Percentiles rank a stretch among this genome's conserved stretches.
These are phyloP conservation scores for Agrypnus murinus DNA, from an alignment of 2,888 invertebrate genomes.

Conservation along the genomic window DNA sequence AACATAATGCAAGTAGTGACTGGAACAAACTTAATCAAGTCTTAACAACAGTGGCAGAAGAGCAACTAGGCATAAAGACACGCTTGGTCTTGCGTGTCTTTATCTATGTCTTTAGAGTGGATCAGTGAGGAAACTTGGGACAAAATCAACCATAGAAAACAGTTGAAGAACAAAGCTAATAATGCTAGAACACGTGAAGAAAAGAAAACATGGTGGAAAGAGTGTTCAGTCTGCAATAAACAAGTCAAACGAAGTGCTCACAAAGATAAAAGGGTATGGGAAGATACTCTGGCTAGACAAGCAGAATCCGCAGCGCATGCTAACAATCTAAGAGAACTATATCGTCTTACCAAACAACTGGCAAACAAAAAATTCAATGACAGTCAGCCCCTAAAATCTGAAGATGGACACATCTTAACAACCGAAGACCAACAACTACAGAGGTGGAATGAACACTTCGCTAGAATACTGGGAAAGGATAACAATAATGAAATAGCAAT, in stretches of 20 bases:
- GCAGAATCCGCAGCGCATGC: neutral
- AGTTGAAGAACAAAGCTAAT: neutral
- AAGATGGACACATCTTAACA: constrained; percentile 3
- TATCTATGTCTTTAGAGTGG: too few relatives aligned
- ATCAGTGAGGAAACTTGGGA: too few relatives aligned
- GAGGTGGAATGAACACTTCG: neutral
- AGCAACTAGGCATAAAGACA: neutral
- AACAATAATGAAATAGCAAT: neutral
- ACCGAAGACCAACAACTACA: neutral
- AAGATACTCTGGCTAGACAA: constrained; percentile 4
- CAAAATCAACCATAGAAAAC: neutral
- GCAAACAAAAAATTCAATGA: neutral
- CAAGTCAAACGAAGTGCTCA: neutral
- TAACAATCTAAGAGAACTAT: constrained; percentile 2
- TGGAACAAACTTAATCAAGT: too few relatives aligned
- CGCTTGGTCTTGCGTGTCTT: neutral
- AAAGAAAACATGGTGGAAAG: neutral
- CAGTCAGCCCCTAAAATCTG: neutral
- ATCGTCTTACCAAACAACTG: neutral
- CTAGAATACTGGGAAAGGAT: neutral
- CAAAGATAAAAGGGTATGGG: constrained; percentile 2
- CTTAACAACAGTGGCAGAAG: neutral
- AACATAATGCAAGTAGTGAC: too few relatives aligned
- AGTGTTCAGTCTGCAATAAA: neutral
- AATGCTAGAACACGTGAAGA: constrained; percentile 6